Base-by-base conservation (phyloP, 2,888 invertebrate genomes). In the Tenthredo distinguenda region DNA sequence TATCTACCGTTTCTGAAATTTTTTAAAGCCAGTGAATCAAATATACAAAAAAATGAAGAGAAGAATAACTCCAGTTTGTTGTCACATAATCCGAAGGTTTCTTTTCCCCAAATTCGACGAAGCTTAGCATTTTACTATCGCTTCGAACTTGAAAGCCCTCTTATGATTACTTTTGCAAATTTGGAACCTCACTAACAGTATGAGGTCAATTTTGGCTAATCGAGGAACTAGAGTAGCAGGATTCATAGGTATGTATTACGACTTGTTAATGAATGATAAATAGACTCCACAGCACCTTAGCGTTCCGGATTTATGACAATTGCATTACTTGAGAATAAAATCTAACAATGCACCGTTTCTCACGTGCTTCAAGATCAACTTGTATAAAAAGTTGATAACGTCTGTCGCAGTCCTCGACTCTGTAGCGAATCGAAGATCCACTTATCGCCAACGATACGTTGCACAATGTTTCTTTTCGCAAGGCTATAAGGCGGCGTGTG, bases 351-450 rank as follows among this genome's bases (percentile, higher is more conserved):
- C 31, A 18, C 26, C 26, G 74, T 76, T 26, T 26, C 47, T 76
- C 55, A 34, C 77, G 18, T 77, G 55, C 10, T n/a, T 31, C 7
- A 77, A 77, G 77, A 77, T 77, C 34, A 34, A 55, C 31, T 77
- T 34, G 18, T 50, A 77, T 55, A 5, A 77, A 77, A 77, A n/a
- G 77, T 74, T 55, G 77, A 77, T 77, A 77, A 77, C 15, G 77
- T 18, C n/a, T 55, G 77, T 77, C 50, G 50, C 31, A 40, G 50
- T 77, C 77, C 77, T 47, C 55, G 18, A 34, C 77, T 55, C 12
- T 77, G 31, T 34, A 10, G 55, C 77, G 31, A 77, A 34, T 77
- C 76, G 55, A 77, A 77, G 68, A 68, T 68, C 34, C 43, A 43
- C 72, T 74, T n/a, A 43, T 43, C 37, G n/a, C 15, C 43, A 40